phyloP scores from a whole-genome alignment of 2,797 vertebrate species.

The Syndactyla subalaris region DNA sequence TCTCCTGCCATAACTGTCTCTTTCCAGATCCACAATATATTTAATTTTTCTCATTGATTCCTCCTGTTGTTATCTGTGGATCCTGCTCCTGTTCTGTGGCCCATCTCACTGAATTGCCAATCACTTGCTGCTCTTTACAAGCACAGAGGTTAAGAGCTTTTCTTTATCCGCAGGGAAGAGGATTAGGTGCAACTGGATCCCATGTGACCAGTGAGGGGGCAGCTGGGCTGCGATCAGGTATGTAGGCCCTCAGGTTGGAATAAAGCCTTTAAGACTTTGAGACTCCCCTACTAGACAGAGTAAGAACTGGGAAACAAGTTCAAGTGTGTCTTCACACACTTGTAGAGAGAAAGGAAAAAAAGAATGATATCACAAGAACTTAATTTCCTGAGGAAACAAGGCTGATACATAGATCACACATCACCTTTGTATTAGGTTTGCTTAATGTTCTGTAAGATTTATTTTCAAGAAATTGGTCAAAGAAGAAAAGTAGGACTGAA shows the following conservation, averaged over 20 bases:
- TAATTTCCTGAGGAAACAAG: not conserved
- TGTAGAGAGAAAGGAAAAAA: not conserved
- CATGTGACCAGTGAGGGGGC: too few species aligned
- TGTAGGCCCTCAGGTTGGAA: not conserved
- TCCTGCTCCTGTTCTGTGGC: not conserved
- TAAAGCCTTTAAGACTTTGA: not conserved
- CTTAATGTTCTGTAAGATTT: not conserved
- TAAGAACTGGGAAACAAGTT: not conserved
- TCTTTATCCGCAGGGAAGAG: rapidly evolving
- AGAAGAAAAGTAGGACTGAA: not conserved
- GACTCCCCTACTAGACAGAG: not conserved
- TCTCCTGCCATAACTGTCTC: not conserved
- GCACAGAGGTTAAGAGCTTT: not conserved
- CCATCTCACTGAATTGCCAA: not conserved
- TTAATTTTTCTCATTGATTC: not conserved
- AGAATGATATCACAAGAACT: not conserved
- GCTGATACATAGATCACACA: rapidly evolving
- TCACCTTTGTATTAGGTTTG: not conserved
- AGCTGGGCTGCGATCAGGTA: not conserved
- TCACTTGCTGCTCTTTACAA: not conserved
- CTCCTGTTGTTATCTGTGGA: not conserved
- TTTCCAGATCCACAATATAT: not conserved
- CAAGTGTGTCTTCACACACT: not conserved
- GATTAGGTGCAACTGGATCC: not conserved
- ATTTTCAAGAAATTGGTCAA: not conserved